Percentiles rank a stretch among this genome's conserved stretches.
These are phyloP conservation scores for Scaptomyza montana DNA, from an alignment of 1,140 invertebrate species.

Conservation along the genomic window DNA sequence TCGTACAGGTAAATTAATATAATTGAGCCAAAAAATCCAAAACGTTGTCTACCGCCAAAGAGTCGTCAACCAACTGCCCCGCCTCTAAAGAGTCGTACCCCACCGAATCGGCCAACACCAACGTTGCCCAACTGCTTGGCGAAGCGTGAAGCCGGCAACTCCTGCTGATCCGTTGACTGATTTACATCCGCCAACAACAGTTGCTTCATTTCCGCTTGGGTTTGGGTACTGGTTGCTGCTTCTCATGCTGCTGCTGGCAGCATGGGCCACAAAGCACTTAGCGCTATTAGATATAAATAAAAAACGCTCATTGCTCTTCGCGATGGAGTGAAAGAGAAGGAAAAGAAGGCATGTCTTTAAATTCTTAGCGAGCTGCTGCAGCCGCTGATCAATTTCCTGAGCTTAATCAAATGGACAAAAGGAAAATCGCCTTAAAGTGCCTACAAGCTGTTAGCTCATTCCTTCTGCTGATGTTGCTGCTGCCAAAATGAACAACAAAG, in stretches of 20 bases:
- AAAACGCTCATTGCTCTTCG: slow-evolving; percentile 52
- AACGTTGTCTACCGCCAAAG: background rate
- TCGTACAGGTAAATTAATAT: slow-evolving; percentile 44
- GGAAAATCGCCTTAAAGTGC: slow-evolving; percentile 52
- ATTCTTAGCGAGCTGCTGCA: slow-evolving; percentile 72
- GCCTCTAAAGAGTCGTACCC: too few species aligned
- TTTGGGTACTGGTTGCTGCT: background rate
- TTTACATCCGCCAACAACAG: slow-evolving; percentile 76
- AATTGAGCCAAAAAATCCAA: slow-evolving; percentile 60
- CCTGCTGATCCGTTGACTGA: slow-evolving; percentile 61
- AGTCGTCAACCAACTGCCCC: too few species aligned
- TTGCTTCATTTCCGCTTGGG: slow-evolving; percentile 64
- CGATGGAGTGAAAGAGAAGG: slow-evolving; percentile 13
- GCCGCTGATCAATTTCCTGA: slow-evolving; percentile 71
- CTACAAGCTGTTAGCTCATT: slow-evolving; percentile 18
- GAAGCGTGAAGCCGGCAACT: slow-evolving; percentile 59
- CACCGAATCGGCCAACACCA: slow-evolving; percentile 32
- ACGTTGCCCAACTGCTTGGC: slow-evolving; percentile 58
- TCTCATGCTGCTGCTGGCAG: slow-evolving; percentile 12
- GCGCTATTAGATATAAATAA: slow-evolving; percentile 70
- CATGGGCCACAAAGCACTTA: slow-evolving; percentile 61
- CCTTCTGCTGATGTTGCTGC: background rate
- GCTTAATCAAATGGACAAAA: slow-evolving; percentile 69
- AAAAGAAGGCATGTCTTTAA: slow-evolving; percentile 14
- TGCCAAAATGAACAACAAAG: slow-evolving; percentile 19